Base-by-base conservation (phyloP, 2,113 vertebrate genomes). In the Sapayoa aenigma region DNA sequence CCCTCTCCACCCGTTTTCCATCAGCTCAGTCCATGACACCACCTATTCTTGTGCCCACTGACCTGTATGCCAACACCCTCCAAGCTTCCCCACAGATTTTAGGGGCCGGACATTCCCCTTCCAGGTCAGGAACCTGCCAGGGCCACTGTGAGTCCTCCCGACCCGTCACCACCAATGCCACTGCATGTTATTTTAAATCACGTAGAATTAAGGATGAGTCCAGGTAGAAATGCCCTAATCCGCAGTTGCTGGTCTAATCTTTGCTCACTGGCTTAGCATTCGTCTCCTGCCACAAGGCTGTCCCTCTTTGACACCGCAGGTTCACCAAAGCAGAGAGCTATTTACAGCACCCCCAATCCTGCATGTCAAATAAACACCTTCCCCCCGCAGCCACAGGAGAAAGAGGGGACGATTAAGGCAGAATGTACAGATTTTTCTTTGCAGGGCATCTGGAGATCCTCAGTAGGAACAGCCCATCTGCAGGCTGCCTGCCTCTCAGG, bases 221-320 rank as follows among this genome's bases (percentile, higher is more conserved):
- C 87, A 93, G 95, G 91, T 95, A 95, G 74, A 82, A 94, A 89
- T 67, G 93, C 71, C 49, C 14, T 96, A 94, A 94, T 95, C 95
- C 9, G 0, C 84, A 85, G 84, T 53, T 79, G 81, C 56, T 19
- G 8, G 37, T 94, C 79, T 96, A 94, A 96, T 95, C 93, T 93
- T 95, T 3, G 2, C 53, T 84, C 78, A 83, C 1, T 2, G 63
- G 92, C 67, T 97, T 95, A 96, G 66, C 81, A 77, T 79, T 91
- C 0, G 0, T 31, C 0, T 3, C 71, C 60, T 83, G 94, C 91
- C 63, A 49, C 62, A 53, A 37, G 46, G 69, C 89, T 58, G 35
- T 87, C 84, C 65, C 84, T 82, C 84, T 80, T 62, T 79, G 77
- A 94, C 76, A 84, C 49, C 89, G 87, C 94, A 93, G 39, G 79